These are phyloP conservation scores for Tetranychus piercei DNA, from an alignment of 2,888 invertebrate genomes.

Conservation along the genomic window DNA sequence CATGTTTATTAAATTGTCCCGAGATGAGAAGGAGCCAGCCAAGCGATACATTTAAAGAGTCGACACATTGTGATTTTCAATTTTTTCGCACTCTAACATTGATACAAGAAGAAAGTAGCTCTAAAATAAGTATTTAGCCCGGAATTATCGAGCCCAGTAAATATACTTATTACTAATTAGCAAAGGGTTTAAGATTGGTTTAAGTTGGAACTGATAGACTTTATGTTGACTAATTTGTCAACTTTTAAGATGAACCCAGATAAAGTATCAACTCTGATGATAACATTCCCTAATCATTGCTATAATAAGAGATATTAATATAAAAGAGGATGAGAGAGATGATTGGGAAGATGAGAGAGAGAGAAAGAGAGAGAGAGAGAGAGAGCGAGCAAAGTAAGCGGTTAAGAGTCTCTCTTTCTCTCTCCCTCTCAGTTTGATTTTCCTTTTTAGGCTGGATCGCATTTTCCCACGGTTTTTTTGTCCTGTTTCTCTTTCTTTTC, in stretches of 20 bases:
- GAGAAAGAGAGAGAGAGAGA: constrained; percentile 6
- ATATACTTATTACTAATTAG: too few relatives aligned
- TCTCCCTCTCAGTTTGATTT: neutral
- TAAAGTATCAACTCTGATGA: neutral
- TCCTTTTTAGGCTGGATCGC: neutral
- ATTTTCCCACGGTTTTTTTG: neutral
- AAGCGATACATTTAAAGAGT: too few relatives aligned
- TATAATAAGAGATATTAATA: neutral
- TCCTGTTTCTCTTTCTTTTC: neutral
- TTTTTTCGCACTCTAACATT: too few relatives aligned
- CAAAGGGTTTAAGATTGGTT: too few relatives aligned
- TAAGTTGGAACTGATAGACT: too few relatives aligned
- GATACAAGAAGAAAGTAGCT: too few relatives aligned
- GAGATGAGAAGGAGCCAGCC: too few relatives aligned
- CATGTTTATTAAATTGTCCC: too few relatives aligned
- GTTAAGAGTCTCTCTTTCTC: neutral
- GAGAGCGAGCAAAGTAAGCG: neutral
- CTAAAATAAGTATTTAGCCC: too few relatives aligned
- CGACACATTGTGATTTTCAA: too few relatives aligned
- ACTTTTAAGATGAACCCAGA: neutral
- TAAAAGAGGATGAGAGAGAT: neutral
- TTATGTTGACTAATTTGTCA: too few relatives aligned
- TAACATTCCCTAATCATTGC: neutral
- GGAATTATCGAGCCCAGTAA: too few relatives aligned
- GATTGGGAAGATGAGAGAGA: neutral